Percentiles rank a stretch among this genome's conserved stretches.
Conservation (phyloP, 2,797 vertebrate genomes). For the Esox lucius region DNA sequence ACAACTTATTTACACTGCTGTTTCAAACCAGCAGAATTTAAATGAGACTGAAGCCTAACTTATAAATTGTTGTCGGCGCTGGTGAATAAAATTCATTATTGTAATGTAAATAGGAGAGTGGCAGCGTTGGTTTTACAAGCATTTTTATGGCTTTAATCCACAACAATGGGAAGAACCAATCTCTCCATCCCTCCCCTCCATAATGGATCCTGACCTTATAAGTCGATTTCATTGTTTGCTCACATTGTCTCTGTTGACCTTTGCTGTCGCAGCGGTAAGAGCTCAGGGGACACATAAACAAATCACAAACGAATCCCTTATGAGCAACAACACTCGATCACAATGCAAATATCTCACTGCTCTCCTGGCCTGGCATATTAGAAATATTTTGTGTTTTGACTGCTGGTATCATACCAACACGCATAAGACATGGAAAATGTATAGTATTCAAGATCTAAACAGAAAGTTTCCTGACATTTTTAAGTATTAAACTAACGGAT, state of each 20-base stretch:
- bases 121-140: constrained; percentile 28
- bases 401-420: too few species aligned
- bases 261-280: constrained; percentile 45
- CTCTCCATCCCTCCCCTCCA: background rate
- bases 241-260: constrained; percentile 57
- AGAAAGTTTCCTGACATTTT: too few species aligned
- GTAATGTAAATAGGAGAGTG: constrained; percentile 38
- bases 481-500: too few species aligned
- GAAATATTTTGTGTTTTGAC: too few species aligned
- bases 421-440: too few species aligned
- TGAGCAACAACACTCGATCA: constrained; percentile 39
- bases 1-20: constrained; percentile 36
- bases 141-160: constrained; percentile 30
- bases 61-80: constrained; percentile 52
- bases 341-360: constrained; percentile 44
- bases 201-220: constrained; percentile 35
- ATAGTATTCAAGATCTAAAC: too few species aligned
- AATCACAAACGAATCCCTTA: constrained; percentile 45
- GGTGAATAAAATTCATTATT: constrained; percentile 58
- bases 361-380: background rate
- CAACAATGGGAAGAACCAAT: constrained; percentile 24
- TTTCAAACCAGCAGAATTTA: constrained; percentile 51
- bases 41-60: constrained; percentile 54
- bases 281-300: constrained; percentile 59
- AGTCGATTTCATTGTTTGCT: constrained; percentile 55